These are phyloP conservation scores for Lydus trimaculatus DNA, from an alignment of 2,888 invertebrate genomes.

Conservation along the genomic window DNA sequence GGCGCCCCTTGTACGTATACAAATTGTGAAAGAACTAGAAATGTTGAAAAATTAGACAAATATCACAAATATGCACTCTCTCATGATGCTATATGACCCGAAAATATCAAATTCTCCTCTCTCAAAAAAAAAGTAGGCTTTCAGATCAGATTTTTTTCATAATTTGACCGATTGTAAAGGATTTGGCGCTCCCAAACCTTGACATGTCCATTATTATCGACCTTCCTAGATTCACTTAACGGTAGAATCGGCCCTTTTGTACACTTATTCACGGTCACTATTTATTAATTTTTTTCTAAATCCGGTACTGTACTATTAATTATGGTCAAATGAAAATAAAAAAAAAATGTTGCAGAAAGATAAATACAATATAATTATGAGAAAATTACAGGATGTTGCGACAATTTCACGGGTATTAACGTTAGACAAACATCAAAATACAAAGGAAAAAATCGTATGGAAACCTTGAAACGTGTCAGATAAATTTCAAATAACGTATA, in stretches of 20 bases:
- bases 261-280: too few relatives aligned
- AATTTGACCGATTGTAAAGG: not conserved
- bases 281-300: too few relatives aligned
- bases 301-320: not conserved
- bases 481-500: not conserved
- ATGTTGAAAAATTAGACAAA: too few relatives aligned
- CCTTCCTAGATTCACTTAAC: not conserved
- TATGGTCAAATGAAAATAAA: not conserved
- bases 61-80: too few relatives aligned
- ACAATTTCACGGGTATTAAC: not conserved
- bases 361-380: not conserved
- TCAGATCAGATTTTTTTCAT: too few relatives aligned
- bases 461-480: not conserved
- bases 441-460: not conserved
- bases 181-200: not conserved
- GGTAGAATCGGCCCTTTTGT: too few relatives aligned
- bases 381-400: slow-evolving; percentile 10
- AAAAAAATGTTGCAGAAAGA: not conserved
- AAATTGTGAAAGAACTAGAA: too few relatives aligned
- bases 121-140: too few relatives aligned
- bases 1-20: too few relatives aligned
- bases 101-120: too few relatives aligned
- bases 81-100: too few relatives aligned
- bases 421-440: not conserved
- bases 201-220: not conserved